Conservation (phyloP, 2,113 vertebrate genomes). For the Cromileptes altivelis region DNA sequence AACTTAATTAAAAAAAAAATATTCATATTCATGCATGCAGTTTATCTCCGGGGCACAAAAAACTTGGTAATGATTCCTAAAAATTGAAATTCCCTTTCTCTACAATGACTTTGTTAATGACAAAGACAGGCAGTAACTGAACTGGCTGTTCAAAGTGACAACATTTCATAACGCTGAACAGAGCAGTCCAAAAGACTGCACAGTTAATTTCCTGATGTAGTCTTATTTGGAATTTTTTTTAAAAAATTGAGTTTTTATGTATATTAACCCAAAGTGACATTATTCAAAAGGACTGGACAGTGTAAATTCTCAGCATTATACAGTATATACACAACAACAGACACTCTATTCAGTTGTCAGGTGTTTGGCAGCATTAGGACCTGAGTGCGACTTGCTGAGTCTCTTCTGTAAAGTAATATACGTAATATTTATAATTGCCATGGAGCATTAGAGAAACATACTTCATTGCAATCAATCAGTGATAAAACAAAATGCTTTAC, state of each 20-base stretch:
- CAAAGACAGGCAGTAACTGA: neutral
- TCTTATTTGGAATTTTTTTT: neutral
- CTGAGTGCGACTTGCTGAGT: neutral
- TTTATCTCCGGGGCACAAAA: neutral
- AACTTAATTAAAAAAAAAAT: neutral
- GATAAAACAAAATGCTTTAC: neutral
- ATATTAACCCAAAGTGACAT: neutral
- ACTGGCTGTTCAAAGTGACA: neutral
- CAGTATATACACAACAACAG: neutral
- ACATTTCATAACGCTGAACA: neutral
- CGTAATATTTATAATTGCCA: no score
- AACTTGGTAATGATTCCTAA: neutral
- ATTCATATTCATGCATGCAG: no score
- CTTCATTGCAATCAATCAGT: neutral
- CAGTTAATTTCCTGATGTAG: neutral
- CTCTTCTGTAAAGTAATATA: neutral
- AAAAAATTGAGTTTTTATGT: neutral
- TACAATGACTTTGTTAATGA: slow-evolving; percentile 8
- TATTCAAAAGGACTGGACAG: neutral
- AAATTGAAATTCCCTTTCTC: neutral
- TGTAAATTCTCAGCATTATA: neutral
- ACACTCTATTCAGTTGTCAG: neutral
- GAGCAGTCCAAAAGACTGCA: neutral
- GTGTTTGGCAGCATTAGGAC: neutral
- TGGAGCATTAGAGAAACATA: no score